Percentiles rank a stretch among this genome's conserved stretches.
phyloP scores from a whole-genome alignment of 2,797 vertebrate species.

The Microctenopoma stevenorrisi region DNA sequence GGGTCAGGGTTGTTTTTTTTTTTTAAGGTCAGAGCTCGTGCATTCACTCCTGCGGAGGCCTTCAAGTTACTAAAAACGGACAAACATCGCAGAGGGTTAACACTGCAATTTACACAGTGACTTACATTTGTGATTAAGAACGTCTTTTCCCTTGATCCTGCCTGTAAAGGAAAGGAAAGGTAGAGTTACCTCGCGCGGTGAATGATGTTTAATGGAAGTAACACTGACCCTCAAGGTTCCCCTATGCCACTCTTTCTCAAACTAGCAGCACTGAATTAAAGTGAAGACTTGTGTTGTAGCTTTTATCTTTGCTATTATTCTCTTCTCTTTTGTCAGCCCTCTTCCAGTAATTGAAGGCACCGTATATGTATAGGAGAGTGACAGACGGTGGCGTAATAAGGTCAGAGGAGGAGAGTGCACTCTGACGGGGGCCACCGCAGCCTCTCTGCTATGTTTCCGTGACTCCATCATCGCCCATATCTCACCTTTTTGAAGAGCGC shows the following conservation, averaged over 20 bases:
- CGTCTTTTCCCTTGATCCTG: conserved; percentile 20
- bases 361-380: conserved; percentile 12
- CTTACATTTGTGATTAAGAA: conserved; percentile 10
- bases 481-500: conserved; percentile 40
- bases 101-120: background rate
- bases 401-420: conserved; percentile 46
- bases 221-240: conserved; percentile 1
- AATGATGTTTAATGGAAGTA: conserved; percentile 23
- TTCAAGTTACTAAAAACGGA: background rate
- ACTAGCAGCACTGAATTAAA: background rate
- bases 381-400: conserved; percentile 22
- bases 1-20: conserved; percentile 4
- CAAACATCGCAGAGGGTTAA: background rate
- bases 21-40: conserved; percentile 12
- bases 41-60: conserved; percentile 9
- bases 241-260: background rate
- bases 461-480: conserved; percentile 33
- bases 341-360: conserved; percentile 18
- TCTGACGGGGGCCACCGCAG: conserved; percentile 18
- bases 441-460: background rate
- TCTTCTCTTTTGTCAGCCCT: background rate
- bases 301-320: conserved; percentile 22
- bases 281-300: background rate
- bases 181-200: background rate
- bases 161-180: conserved; percentile 19